These are phyloP conservation scores for Cotesia typhae DNA, from an alignment of 1,140 invertebrate species.

Conservation along the genomic window DNA sequence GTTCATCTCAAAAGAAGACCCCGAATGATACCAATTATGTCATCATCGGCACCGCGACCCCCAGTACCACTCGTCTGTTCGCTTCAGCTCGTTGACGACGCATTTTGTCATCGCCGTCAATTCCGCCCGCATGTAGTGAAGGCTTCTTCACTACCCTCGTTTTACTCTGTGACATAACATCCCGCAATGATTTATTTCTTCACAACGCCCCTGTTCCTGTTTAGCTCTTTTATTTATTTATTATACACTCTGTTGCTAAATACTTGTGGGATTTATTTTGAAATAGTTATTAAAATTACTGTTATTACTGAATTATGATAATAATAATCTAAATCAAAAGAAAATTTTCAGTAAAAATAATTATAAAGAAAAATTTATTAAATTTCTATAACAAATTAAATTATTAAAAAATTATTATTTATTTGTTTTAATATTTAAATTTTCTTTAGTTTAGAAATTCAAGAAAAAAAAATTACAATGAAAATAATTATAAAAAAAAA, in stretches of 20 bases:
- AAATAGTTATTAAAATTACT: no score
- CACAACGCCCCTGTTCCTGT: background rate
- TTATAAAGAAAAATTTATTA: no score
- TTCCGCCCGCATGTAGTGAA: slow-evolving; percentile 53
- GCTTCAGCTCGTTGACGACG: slow-evolving; percentile 11
- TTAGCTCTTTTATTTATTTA: background rate
- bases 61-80: slow-evolving; percentile 23
- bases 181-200: slow-evolving; percentile 18
- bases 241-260: background rate
- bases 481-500: no score
- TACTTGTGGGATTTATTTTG: no score
- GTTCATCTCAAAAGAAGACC: slow-evolving; percentile 56
- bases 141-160: slow-evolving; percentile 35
- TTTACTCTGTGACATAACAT: slow-evolving; percentile 18
- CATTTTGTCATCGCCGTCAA: slow-evolving; percentile 42
- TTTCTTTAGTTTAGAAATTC: no score
- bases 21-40: slow-evolving; percentile 61
- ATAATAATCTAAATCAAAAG: no score
- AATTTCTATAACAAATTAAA: no score
- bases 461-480: no score
- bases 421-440: no score
- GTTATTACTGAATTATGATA: no score
- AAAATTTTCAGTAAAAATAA: no score
- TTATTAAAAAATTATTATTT: no score
- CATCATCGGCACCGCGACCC: slow-evolving; percentile 48